These are phyloP conservation scores for Ormyrus nitidulus DNA, from an alignment of 2,888 invertebrate genomes.

Conservation along the genomic window DNA sequence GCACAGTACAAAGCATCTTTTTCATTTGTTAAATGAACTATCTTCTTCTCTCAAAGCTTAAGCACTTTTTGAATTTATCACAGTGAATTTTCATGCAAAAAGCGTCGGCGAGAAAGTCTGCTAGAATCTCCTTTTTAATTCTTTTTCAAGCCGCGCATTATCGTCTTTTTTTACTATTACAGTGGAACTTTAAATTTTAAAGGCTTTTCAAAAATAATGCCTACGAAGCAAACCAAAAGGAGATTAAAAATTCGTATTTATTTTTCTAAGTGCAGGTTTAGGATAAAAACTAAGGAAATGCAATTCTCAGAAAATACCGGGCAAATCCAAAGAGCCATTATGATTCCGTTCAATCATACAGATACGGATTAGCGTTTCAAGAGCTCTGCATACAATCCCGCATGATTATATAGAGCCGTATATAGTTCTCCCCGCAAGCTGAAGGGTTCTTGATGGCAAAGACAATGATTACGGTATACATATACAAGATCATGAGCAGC, in stretches of 20 bases:
- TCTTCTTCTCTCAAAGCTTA: constrained; percentile 18
- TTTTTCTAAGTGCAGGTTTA: not conserved
- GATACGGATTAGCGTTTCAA: constrained; percentile 45
- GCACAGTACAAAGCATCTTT: constrained; percentile 30
- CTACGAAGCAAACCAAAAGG: not conserved
- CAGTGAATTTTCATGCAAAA: constrained; percentile 12
- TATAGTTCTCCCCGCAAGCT: not conserved
- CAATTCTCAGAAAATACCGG: not conserved
- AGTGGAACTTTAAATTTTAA: not conserved
- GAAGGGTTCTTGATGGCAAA: constrained; percentile 47
- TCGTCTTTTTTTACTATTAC: not conserved
- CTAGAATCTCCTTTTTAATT: constrained; percentile 22
- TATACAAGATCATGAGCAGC: constrained; percentile 20
- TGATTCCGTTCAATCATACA: constrained; percentile 46
- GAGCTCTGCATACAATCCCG: constrained; percentile 41
- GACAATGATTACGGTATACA: constrained; percentile 46
- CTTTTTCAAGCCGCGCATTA: constrained; percentile 21
- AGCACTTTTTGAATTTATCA: constrained; percentile 47
- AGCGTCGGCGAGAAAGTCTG: constrained; percentile 32
- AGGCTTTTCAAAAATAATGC: not conserved
- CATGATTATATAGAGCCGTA: constrained; percentile 29
- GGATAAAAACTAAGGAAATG: not conserved
- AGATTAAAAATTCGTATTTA: not conserved
- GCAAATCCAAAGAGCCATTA: not conserved
- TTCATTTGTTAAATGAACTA: constrained; percentile 47